These are phyloP conservation scores for Saturnia japonica DNA, from an alignment of 2,888 invertebrate species.

Conservation along the genomic window DNA sequence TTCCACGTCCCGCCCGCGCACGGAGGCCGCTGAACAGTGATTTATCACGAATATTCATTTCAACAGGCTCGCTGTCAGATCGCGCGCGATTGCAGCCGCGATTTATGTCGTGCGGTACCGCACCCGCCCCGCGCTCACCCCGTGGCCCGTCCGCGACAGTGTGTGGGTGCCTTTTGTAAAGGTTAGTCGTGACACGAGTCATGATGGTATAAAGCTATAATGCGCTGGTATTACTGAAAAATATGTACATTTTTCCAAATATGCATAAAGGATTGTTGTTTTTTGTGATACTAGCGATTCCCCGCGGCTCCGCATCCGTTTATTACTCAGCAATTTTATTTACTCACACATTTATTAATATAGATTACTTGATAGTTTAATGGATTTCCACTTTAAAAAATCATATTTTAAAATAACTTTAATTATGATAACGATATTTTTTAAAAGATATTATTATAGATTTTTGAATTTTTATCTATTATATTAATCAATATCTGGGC, in stretches of 20 bases:
- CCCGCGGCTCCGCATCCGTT: no score
- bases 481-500: no score
- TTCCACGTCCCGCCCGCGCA: constrained; percentile 41
- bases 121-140: constrained; percentile 5
- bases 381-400: no score
- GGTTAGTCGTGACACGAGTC: constrained; percentile 14
- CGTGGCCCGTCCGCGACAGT: not conserved
- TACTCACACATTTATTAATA: no score
- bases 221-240: not conserved
- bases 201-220: constrained; percentile 3
- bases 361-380: no score
- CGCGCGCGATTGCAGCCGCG: constrained; percentile 66
- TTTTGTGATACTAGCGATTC: not conserved
- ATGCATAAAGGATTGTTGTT: not conserved
- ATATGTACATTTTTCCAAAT: not conserved
- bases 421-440: no score
- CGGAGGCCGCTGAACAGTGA: constrained; percentile 75
- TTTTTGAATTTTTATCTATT: no score
- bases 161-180: constrained; percentile 22
- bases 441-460: no score
- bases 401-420: no score
- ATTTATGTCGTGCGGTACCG: constrained; percentile 65
- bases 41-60: constrained; percentile 80
- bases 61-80: constrained; percentile 76
- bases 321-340: no score